Conservation (phyloP, 1,140 invertebrate species). For the Carposina sasakii region DNA sequence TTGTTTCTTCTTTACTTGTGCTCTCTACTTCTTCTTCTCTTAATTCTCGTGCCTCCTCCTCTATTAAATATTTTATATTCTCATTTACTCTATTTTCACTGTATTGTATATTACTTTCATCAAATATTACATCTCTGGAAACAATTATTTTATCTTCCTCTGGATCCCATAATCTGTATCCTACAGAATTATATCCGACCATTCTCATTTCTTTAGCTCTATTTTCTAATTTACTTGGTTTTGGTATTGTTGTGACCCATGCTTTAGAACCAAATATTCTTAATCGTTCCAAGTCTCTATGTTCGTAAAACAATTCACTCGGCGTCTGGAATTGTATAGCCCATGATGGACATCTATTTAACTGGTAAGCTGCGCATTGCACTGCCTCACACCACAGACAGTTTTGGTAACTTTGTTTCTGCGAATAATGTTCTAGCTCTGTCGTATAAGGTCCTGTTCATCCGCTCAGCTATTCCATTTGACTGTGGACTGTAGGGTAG, state of each 20-base stretch:
- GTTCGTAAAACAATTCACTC: neutral
- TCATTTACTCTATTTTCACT: neutral
- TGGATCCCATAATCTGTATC: slow-evolving; percentile 4
- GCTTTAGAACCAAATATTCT: slow-evolving; percentile 4
- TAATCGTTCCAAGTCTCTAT: neutral
- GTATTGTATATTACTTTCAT: neutral
- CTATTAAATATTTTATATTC: neutral
- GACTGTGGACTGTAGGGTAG: neutral
- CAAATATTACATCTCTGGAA: neutral
- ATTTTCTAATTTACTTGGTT: neutral
- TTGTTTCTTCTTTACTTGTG: neutral
- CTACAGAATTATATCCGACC: neutral
- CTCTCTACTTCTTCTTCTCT: neutral
- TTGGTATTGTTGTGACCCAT: neutral
- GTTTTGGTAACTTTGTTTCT: neutral
- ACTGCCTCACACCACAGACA: neutral
- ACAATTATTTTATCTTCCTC: neutral
- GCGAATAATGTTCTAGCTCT: neutral
- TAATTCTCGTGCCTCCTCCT: neutral
- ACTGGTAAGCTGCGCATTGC: neutral
- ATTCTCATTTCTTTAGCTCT: neutral
- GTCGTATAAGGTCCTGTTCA: neutral
- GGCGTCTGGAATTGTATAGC: neutral
- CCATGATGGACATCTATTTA: neutral
- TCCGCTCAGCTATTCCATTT: neutral